Base-by-base conservation (phyloP, 2,797 vertebrate genomes). In the Scolopax rusticola region DNA sequence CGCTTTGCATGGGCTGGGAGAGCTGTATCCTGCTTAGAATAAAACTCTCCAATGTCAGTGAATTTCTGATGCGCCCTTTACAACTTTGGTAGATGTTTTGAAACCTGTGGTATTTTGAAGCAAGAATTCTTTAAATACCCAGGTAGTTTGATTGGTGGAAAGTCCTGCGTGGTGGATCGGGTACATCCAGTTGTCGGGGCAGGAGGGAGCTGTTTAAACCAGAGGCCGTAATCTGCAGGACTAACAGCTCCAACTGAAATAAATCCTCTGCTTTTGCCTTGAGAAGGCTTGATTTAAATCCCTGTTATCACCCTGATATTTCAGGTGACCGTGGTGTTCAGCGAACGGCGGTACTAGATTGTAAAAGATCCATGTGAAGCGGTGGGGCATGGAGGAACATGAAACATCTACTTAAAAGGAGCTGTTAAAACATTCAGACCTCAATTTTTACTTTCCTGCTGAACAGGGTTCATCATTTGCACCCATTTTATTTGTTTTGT, bases 91-190 rank as follows among this genome's bases (percentile, higher is more conserved):
- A 28, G 19, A 0, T 50, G 2, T 47, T 74, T 80, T 2, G 2
- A 69, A 69, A n/a, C 25, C 19, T 2, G 0, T 30, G 36, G 14
- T 59, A 11, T 41, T 84, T 76, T 27, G 63, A 77, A 28, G 53
- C 40, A 38, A n/a, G 47, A 15, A 25, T 5, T 30, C 23, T 41
- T 57, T 33, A 21, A 2, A 36, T 33, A 15, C 50, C 15, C 36
- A 6, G 40, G 18, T 30, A 25, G 60, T 40, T 47, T 7, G 30
- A 7, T n/a, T 12, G 9, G 59, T 38, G 5, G 28, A 2, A 59
- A 3, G 19, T n/a, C 8, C 64, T 5, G 24, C 12, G 0, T 24
- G 41, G 16, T 27, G 18, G 15, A 16, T 23, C 2, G 0, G 12
- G 38, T 30, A 5, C 20, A 27, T 27, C 28, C 23, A 27, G 0